Evolutionary conservation across 2,113 vertebrate genomes (phyloP).

Genomic region (Nannospalax galili): DNA sequence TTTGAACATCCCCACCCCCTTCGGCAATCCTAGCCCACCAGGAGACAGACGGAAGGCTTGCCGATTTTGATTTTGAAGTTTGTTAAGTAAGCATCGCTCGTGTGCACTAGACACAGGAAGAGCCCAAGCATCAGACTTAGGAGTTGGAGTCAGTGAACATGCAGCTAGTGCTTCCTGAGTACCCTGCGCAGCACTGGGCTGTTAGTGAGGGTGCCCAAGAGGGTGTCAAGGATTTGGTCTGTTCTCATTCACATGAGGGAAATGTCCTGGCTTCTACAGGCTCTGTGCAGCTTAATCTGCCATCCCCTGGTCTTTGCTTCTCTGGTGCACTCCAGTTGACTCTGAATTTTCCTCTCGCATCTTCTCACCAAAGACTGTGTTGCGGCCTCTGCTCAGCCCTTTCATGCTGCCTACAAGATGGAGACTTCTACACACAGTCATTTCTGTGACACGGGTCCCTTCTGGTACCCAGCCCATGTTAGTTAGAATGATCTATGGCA

Average conservation of each 20-base stretch:
- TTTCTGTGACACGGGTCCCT: no score
- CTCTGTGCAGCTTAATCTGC: background rate
- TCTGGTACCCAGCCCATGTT: no score
- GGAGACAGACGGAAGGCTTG: background rate
- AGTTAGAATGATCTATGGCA: no score
- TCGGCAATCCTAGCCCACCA: background rate
- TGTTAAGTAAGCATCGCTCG: background rate
- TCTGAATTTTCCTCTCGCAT: background rate
- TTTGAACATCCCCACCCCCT: background rate
- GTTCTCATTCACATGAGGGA: background rate
- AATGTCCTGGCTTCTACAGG: background rate
- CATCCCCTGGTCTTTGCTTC: no score
- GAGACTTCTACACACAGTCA: background rate
- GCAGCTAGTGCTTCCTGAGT: background rate
- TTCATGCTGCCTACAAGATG: rapidly evolving
- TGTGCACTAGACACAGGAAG: background rate
- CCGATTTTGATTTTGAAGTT: background rate
- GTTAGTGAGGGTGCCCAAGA: background rate
- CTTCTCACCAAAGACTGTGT: background rate
- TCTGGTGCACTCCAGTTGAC: background rate
- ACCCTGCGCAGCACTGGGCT: no score
- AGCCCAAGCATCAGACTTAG: background rate
- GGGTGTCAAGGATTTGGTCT: background rate
- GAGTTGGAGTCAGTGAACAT: background rate
- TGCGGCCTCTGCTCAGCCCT: background rate